These are phyloP conservation scores for Falco peregrinus DNA, from an alignment of 2,797 vertebrate genomes.

Conservation along the genomic window DNA sequence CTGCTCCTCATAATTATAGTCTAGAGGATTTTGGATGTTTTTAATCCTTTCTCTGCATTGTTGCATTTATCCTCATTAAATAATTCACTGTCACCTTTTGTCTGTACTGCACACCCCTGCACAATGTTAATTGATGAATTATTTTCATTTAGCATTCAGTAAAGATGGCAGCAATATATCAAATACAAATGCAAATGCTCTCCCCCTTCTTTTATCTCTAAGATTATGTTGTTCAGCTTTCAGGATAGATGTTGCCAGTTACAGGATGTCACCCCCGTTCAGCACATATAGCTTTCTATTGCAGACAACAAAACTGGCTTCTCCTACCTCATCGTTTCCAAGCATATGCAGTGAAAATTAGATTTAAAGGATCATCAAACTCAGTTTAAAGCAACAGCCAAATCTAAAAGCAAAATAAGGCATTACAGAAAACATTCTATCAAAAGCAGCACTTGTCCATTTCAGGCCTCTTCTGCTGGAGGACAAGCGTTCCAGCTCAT, in stretches of 20 bases:
- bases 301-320: background rate
- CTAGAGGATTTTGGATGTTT: background rate
- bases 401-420: background rate
- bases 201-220: background rate
- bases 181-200: background rate
- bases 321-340: background rate
- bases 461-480: background rate
- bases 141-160: background rate
- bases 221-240: background rate
- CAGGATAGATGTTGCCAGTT: background rate
- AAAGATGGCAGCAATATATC: background rate
- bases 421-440: background rate
- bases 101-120: background rate
- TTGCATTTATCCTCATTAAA: background rate
- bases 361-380: background rate
- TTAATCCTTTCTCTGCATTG: background rate
- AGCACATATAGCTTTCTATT: background rate
- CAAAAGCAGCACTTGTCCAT: background rate
- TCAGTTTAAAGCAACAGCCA: background rate
- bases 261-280: background rate
- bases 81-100: background rate
- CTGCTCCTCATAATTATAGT: background rate
- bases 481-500: background rate
- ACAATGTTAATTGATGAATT: background rate
- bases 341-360: conserved; percentile 4